A percentile compares a stretch with the other conserved stretches of the same genome.
These are phyloP conservation scores for Megaceryle maxima DNA, from an alignment of 2,113 vertebrate species.

Conservation along the genomic window DNA sequence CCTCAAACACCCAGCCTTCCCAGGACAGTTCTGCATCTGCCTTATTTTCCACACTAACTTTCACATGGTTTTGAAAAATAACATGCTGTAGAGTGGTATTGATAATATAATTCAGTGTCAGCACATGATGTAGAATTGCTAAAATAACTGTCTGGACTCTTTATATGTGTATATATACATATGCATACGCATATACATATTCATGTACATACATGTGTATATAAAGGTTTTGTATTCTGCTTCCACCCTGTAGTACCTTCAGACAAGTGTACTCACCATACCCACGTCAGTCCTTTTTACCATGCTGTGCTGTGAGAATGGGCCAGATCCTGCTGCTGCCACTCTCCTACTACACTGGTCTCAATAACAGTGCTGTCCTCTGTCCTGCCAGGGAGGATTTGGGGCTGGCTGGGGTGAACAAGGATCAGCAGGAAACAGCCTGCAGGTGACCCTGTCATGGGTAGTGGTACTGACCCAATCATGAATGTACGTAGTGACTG, in stretches of 20 bases:
- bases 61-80: not conserved
- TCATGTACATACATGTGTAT: not conserved
- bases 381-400: rapidly evolving
- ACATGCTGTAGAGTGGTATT: not conserved
- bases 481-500: rapidly evolving
- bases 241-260: not conserved
- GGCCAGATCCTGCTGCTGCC: not conserved
- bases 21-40: not conserved
- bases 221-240: not conserved
- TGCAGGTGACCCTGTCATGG: rapidly evolving
- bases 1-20: not conserved
- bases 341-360: rapidly evolving
- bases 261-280: not conserved
- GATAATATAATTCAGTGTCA: not conserved
- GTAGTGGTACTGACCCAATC: not conserved
- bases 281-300: not conserved
- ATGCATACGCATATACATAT: not conserved
- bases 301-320: not conserved
- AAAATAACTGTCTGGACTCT: not conserved
- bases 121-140: rapidly evolving
- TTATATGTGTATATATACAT: not conserved
- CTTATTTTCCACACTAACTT: not conserved
- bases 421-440: not conserved
- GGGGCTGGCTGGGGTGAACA: not conserved
- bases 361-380: not conserved